These are phyloP conservation scores for Coregonus sp. DNA, from an alignment of 2,797 vertebrate genomes.

Conservation along the genomic window DNA sequence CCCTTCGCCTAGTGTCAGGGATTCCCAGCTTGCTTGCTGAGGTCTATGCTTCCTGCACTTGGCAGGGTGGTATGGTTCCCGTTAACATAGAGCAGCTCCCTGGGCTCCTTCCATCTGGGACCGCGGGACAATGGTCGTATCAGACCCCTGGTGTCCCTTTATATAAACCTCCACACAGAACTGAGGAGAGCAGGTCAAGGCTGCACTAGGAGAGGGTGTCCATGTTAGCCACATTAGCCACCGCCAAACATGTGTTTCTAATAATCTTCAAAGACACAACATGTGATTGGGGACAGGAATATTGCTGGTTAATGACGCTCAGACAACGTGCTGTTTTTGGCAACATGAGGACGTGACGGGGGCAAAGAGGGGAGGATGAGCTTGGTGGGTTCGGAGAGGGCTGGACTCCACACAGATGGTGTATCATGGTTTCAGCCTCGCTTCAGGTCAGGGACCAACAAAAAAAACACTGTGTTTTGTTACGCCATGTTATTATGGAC, in stretches of 20 bases:
- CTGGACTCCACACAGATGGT: conserved; percentile 37
- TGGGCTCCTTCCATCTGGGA: conserved; percentile 22
- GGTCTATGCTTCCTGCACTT: conserved; percentile 51
- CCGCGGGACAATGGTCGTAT: conserved; percentile 17
- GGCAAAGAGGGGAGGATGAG: conserved; percentile 49
- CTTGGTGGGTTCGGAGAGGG: conserved; percentile 25
- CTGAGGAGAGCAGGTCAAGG: conserved; percentile 40
- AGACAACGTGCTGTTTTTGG: conserved; percentile 14
- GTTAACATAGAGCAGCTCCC: conserved; percentile 48
- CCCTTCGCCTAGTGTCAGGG: conserved; percentile 60
- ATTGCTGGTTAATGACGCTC: conserved; percentile 32
- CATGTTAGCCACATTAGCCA: conserved; percentile 37
- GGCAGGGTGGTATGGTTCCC: conserved; percentile 46
- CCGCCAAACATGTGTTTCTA: conserved; percentile 59
- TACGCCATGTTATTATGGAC: conserved; percentile 23
- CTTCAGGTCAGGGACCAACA: conserved; percentile 31
- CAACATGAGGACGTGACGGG: conserved; percentile 37
- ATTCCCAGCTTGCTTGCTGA: conserved; percentile 70
- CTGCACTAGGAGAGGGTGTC: conserved; percentile 44
- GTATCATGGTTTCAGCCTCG: conserved; percentile 25
- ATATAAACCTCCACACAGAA: conserved; percentile 31
- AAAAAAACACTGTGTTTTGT: conserved; percentile 29
- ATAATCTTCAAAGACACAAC: conserved; percentile 44
- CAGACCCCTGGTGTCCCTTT: conserved; percentile 27
- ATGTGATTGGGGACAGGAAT: conserved; percentile 31